Conservation (phyloP, 2,888 invertebrate species). For the Mesorhabditis spiculigera region DNA sequence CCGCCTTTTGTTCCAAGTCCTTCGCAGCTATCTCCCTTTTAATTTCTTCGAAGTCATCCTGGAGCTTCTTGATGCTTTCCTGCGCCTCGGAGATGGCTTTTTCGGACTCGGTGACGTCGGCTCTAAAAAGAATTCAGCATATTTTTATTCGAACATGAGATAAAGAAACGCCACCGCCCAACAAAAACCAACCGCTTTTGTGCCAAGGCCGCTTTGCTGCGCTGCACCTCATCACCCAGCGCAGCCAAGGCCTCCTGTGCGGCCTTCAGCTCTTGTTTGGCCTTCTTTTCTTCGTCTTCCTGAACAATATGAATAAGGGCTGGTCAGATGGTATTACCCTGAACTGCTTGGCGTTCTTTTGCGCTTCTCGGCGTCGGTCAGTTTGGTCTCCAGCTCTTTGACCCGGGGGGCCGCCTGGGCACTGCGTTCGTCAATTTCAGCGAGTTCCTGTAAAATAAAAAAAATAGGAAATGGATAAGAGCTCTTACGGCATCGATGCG, state of each 20-base stretch:
- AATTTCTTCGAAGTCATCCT: neutral
- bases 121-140: too few relatives aligned
- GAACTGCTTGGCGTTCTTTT: slow-evolving; percentile 36
- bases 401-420: slow-evolving; percentile 12
- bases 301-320: slow-evolving; percentile 7
- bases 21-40: neutral
- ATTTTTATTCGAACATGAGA: too few relatives aligned
- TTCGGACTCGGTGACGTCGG: neutral
- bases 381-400: slow-evolving; percentile 19
- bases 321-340: slow-evolving; percentile 12
- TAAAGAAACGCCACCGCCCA: too few relatives aligned
- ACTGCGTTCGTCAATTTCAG: neutral
- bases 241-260: slow-evolving; percentile 11
- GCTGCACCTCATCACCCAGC: slow-evolving; percentile 7
- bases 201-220: neutral
- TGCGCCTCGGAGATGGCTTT: neutral
- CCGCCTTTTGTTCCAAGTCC: neutral
- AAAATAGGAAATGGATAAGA: too few relatives aligned
- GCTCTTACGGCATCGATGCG: neutral
- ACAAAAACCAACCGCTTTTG: neutral
- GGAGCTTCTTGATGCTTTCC: neutral
- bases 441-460: slow-evolving; percentile 12
- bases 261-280: slow-evolving; percentile 28
- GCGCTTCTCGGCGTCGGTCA: slow-evolving; percentile 24
- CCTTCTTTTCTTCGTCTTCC: slow-evolving; percentile 34